Conservation (phyloP, 2,888 invertebrate genomes). For the Drosophila villosipedis region DNA sequence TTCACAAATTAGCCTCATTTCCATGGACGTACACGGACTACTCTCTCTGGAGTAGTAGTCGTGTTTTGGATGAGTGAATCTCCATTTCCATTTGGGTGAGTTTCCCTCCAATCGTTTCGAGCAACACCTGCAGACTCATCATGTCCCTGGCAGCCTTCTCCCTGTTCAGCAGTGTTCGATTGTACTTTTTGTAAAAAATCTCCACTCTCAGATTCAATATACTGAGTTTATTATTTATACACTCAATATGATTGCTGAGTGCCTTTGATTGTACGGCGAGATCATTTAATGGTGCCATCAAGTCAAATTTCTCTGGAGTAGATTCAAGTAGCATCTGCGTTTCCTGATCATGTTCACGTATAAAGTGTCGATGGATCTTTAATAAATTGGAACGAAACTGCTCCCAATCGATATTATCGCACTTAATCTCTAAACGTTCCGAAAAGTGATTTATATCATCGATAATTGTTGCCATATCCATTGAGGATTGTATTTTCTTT, state of each 20-base stretch:
- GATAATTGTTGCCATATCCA: conserved; percentile 20
- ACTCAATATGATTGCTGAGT: conserved; percentile 7
- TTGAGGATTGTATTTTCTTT: background rate
- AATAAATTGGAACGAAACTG: conserved; percentile 39
- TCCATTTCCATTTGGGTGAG: conserved; percentile 44
- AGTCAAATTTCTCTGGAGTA: background rate
- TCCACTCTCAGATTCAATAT: conserved; percentile 29
- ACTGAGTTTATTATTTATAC: conserved; percentile 30
- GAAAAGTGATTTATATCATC: conserved; percentile 45
- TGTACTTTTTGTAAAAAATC: conserved; percentile 26
- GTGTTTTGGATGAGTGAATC: conserved; percentile 26
- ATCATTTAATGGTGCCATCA: conserved; percentile 20
- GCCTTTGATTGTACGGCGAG: conserved; percentile 12
- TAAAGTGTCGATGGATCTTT: conserved; percentile 49
- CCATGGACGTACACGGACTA: background rate
- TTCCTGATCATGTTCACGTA: background rate
- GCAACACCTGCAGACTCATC: conserved; percentile 30
- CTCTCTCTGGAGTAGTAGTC: conserved; percentile 15
- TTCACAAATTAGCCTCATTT: conserved; percentile 33
- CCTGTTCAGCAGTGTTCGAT: conserved; percentile 14
- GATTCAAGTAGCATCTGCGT: background rate
- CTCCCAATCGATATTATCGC: conserved; percentile 41
- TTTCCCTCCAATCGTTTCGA: conserved; percentile 29
- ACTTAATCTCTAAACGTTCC: conserved; percentile 21
- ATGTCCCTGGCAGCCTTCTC: conserved; percentile 41